Evolutionary conservation across 2,888 invertebrate species (phyloP).

Genomic region (Blastobasis lacticolella): DNA sequence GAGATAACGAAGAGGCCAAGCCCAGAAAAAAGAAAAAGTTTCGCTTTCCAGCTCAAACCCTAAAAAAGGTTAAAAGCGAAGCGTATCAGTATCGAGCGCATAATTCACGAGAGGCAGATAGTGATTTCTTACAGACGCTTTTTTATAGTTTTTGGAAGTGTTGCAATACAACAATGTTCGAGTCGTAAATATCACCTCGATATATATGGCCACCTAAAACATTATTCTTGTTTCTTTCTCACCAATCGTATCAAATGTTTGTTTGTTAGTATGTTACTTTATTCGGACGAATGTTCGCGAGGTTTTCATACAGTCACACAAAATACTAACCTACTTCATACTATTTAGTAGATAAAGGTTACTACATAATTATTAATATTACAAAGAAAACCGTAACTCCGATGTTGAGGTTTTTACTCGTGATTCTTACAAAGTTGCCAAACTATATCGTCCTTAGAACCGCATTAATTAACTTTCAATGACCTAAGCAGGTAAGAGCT

Average conservation of each 20-base stretch:
- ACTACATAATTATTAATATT: too few relatives aligned
- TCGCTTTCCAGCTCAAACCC: constrained; percentile 24
- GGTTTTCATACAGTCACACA: too few relatives aligned
- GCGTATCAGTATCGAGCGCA: constrained; percentile 28
- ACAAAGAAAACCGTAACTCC: too few relatives aligned
- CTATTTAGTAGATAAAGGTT: too few relatives aligned
- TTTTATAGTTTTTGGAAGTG: constrained; percentile 23
- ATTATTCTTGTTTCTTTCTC: not conserved
- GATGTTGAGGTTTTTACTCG: too few relatives aligned
- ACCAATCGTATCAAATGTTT: too few relatives aligned
- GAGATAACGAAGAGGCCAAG: constrained; percentile 20
- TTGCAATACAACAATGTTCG: constrained; percentile 18
- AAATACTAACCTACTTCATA: too few relatives aligned
- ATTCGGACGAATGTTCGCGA: too few relatives aligned
- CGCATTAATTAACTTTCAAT: not conserved
- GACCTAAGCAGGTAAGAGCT: not conserved
- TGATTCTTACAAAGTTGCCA: too few relatives aligned
- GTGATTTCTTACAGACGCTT: constrained; percentile 26
- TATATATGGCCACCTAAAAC: constrained; percentile 3
- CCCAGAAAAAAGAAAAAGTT: constrained; percentile 17
- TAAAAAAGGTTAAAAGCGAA: constrained; percentile 34
- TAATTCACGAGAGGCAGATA: constrained; percentile 36
- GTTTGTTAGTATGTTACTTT: too few relatives aligned
- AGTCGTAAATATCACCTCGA: constrained; percentile 16
- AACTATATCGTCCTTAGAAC: too few relatives aligned